Evolutionary conservation across 2,888 invertebrate genomes (phyloP), one percentile per base, ranked within the genome.

Genomic region (Lottia gigantea): DNA sequence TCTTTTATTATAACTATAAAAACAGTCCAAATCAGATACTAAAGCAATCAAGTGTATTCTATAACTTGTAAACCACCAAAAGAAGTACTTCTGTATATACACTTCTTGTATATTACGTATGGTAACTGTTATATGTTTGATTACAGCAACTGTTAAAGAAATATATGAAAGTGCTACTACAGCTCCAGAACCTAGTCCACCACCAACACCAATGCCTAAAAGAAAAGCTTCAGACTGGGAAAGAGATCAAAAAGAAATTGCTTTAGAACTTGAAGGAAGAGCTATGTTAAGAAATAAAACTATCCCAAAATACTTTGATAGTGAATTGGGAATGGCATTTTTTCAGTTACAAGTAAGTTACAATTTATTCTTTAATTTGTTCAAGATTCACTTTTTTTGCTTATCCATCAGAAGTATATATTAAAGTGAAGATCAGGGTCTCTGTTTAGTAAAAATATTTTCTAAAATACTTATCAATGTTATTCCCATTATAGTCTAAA

Each of bases 281-380:
- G 70, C 76, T 2, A 78, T 83, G 14, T 77, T 88, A 15, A 79
- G 79, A 49, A 76, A 83, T n/a, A 82, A 82, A 61, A 77, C 75
- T 11, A 83, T 88, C 49, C 86, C 87, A 16, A 79, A 79, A 26
- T 88, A 88, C 74, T 88, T 88, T 78, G 81, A 85, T 26, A 87
- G 87, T 74, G 87, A 87, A 73, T 82, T 88, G 65, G 88, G 88
- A 11, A 86, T 86, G 72, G 83, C 86, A 15, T 88, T 87, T 75
- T 73, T 87, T 0, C 74, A 85, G 0, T 80, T 85, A 47, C 84
- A 86, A 81, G 85, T 86, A 68, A 26, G 68, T 63, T 45, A 25
- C 12, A 47, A 12, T 62, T n/a, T 62, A n/a, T n/a, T n/a, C n/a
- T n/a, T n/a, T n/a, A n/a, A n/a, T n/a, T n/a, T n/a, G n/a, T n/a